A percentile compares a stretch with the other conserved stretches of the same genome.
Evolutionary conservation across 2,797 vertebrate species (phyloP).

Genomic region (Malurus splendens): DNA sequence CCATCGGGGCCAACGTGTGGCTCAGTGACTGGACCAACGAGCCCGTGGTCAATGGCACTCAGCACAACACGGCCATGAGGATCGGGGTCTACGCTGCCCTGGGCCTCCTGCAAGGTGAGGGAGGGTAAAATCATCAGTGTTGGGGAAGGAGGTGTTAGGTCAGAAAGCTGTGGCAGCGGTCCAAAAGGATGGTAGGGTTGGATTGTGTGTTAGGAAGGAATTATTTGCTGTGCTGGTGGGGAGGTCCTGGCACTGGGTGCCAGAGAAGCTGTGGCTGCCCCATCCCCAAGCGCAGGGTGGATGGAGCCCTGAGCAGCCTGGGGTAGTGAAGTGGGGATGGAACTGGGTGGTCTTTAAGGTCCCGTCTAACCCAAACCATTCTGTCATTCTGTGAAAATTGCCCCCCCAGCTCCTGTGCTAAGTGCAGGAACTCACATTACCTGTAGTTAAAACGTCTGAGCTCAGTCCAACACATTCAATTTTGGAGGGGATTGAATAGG

Average conservation of each 20-base stretch:
- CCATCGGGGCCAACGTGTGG: slow-evolving; percentile 91
- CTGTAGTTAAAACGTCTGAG: not conserved
- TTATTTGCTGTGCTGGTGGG: not conserved
- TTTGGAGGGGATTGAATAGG: not conserved
- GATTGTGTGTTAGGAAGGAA: not conserved
- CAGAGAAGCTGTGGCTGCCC: not conserved
- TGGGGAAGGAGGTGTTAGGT: not conserved
- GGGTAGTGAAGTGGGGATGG: not conserved
- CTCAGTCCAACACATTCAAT: not conserved
- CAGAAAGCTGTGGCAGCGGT: not conserved
- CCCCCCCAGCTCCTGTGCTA: not conserved
- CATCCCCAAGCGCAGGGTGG: not conserved
- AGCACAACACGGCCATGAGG: slow-evolving; percentile 70
- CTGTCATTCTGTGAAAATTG: not conserved
- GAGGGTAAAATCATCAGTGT: not conserved
- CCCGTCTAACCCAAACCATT: not conserved
- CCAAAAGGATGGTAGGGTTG: not conserved
- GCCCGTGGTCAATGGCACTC: slow-evolving; percentile 54
- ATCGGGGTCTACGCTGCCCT: slow-evolving; percentile 89
- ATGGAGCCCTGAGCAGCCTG: not conserved
- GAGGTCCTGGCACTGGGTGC: not conserved
- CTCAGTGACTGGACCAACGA: slow-evolving; percentile 93
- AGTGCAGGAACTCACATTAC: not conserved
- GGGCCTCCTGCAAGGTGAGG: slow-evolving; percentile 88
- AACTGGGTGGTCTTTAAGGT: not conserved